A percentile compares a stretch with the other conserved stretches of the same genome.
Evolutionary conservation across 2,888 invertebrate species (phyloP).

Genomic region (Tholera decimalis): DNA sequence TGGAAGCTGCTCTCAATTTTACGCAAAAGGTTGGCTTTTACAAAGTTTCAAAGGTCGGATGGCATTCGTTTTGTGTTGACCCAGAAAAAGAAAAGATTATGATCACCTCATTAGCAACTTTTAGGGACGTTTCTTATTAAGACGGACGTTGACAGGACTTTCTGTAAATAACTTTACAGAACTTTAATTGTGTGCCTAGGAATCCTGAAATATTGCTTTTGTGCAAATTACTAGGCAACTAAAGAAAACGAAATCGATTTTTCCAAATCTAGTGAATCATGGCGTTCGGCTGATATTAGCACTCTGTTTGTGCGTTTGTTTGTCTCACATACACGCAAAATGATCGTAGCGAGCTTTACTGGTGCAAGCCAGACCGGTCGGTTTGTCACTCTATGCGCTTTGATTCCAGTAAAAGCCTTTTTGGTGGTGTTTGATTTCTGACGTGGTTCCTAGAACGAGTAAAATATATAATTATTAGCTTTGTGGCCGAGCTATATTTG

Average conservation of each 20-base stretch:
- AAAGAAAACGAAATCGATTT: not conserved
- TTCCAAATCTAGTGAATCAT: not conserved
- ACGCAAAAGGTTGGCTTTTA: slow-evolving; percentile 18
- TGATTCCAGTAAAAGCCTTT: slow-evolving; percentile 39
- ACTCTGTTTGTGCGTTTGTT: slow-evolving; percentile 21
- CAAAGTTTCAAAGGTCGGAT: slow-evolving; percentile 34
- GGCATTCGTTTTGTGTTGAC: slow-evolving; percentile 26
- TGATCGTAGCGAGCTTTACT: slow-evolving; percentile 1
- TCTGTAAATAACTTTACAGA: not conserved
- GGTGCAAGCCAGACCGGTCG: not conserved
- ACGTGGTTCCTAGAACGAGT: not conserved
- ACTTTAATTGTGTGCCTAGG: not conserved
- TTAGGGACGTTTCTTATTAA: slow-evolving; percentile 30
- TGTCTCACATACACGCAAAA: not conserved
- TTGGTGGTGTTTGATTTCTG: slow-evolving; percentile 33
- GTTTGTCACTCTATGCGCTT: slow-evolving; percentile 24
- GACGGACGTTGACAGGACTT: slow-evolving; percentile 20
- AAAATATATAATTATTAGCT: slow-evolving; percentile 24
- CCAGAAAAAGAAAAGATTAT: slow-evolving; percentile 40
- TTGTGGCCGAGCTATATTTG: slow-evolving; percentile 7
- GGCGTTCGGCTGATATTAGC: slow-evolving; percentile 14
- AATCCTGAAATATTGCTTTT: not conserved
- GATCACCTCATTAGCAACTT: slow-evolving; percentile 48
- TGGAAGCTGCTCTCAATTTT: slow-evolving; percentile 18
- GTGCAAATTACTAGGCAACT: not conserved